Evolutionary conservation across 2,888 invertebrate species (phyloP).

Genomic region (Mactromeris polynyma): DNA sequence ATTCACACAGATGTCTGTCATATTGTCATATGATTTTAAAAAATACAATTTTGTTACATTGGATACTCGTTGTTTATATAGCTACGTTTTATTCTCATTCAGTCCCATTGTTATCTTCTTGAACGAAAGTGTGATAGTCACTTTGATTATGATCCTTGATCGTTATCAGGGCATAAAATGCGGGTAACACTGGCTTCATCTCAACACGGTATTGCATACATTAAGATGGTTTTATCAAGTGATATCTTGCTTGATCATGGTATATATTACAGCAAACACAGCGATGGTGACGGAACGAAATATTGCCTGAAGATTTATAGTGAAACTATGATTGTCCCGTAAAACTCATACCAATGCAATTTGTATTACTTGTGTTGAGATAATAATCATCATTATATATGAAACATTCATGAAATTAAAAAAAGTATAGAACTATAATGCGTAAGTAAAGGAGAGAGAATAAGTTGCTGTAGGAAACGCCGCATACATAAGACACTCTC

Average conservation of each 20-base stretch:
- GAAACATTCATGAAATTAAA: too few relatives aligned
- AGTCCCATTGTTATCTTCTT: not conserved
- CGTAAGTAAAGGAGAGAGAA: too few relatives aligned
- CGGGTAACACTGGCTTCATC: not conserved
- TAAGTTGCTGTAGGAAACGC: too few relatives aligned
- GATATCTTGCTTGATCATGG: not conserved
- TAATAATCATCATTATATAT: too few relatives aligned
- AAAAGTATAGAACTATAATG: too few relatives aligned
- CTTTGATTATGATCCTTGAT: not conserved
- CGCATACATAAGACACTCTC: too few relatives aligned
- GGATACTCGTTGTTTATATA: not conserved
- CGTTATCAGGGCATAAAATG: not conserved
- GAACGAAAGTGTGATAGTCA: not conserved
- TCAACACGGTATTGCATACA: not conserved
- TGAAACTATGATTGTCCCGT: too few relatives aligned
- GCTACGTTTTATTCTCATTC: not conserved
- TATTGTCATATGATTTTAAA: constrained; percentile 60
- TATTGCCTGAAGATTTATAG: too few relatives aligned
- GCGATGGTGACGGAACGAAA: not conserved
- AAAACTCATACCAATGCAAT: too few relatives aligned
- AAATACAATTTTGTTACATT: constrained; percentile 66
- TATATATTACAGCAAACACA: not conserved
- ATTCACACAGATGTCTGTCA: constrained; percentile 48
- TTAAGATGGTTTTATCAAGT: not conserved
- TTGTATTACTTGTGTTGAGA: too few relatives aligned